Base-by-base conservation (phyloP, 2,888 invertebrate species). In the Dryobotodes eremita region DNA sequence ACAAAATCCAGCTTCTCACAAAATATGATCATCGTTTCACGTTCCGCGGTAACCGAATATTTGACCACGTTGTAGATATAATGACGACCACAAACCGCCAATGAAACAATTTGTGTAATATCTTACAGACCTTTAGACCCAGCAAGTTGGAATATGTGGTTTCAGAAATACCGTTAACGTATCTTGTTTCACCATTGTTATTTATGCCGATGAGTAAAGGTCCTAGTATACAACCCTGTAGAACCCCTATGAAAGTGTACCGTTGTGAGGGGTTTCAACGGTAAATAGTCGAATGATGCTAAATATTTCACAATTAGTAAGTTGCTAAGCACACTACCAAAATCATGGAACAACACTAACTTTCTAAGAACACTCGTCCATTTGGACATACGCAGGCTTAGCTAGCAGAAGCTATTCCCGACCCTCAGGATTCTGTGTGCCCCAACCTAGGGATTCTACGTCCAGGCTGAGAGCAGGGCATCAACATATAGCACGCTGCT, bases 41-140 rank as follows among this genome's bases (percentile, higher is more conserved):
- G 77, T 85, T 77, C 26, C 11, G 66, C 15, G 23, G 86, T 85
- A 86, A 86, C 80, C 72, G 55, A 82, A 86, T 82, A 82, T 82
- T 79, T 20, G 8, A 79, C 80, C 79, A 59, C 80, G 42, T 7
- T 48, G 36, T 71, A 62, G 77, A 74, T 81, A 64, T 80, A 69
- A 79, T 80, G 59, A 42, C 78, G 15, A 83, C 86, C 86, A 20
- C 86, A 85, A n/a, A 71, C 80, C 78, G 46, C 73, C 31, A 42
- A 31, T 76, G 75, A 74, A 59, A 84, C 76, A 65, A 77, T 86
- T 74, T 81, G 61, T 77, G 81, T 70, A 79, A 75, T 73, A 31
- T 23, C 7, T n/a, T 42, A 26, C 55, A 62, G 48, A 55, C 31
- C 65, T 79, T 73, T 53, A 26, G 46, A 73, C 70, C 57, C 36